Evolutionary conservation across 2,888 invertebrate genomes (phyloP).

Genomic region (Sipunculus nudus): DNA sequence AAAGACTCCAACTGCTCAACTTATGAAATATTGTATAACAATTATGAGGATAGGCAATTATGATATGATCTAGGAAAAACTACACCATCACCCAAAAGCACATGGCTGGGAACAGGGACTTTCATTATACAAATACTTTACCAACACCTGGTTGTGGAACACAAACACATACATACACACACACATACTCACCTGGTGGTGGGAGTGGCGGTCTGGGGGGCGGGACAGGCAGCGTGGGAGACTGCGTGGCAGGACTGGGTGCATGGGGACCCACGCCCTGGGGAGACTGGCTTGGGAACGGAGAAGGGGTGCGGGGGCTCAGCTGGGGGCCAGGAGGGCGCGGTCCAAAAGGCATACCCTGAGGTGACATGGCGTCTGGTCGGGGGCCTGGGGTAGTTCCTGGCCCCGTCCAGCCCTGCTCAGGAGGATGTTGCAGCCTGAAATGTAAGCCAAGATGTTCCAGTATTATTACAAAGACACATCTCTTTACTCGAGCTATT

Average conservation of each 20-base stretch:
- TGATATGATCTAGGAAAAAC: too few species aligned
- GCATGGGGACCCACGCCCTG: constrained; percentile 6
- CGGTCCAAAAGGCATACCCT: constrained; percentile 9
- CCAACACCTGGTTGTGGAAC: too few species aligned
- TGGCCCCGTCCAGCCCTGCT: constrained; percentile 8
- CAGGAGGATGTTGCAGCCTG: constrained; percentile 11
- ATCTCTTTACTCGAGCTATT: too few species aligned
- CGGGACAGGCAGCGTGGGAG: constrained; percentile 16
- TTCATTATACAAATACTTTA: too few species aligned
- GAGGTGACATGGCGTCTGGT: not conserved
- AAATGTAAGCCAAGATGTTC: not conserved
- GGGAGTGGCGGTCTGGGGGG: constrained; percentile 20
- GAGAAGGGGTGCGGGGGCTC: constrained; percentile 35
- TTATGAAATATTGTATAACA: too few species aligned
- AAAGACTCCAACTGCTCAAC: too few species aligned
- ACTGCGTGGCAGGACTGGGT: constrained; percentile 16
- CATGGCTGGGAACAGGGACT: too few species aligned
- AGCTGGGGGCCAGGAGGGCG: constrained; percentile 17
- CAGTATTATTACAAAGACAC: not conserved
- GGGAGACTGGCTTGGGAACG: constrained; percentile 25
- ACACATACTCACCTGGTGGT: not conserved
- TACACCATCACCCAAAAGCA: too few species aligned
- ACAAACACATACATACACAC: not conserved
- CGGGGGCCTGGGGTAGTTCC: constrained; percentile 5
- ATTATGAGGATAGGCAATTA: too few species aligned